Evolutionary conservation across 2,888 invertebrate species (phyloP).

Genomic region (Cheilosia variabilis): DNA sequence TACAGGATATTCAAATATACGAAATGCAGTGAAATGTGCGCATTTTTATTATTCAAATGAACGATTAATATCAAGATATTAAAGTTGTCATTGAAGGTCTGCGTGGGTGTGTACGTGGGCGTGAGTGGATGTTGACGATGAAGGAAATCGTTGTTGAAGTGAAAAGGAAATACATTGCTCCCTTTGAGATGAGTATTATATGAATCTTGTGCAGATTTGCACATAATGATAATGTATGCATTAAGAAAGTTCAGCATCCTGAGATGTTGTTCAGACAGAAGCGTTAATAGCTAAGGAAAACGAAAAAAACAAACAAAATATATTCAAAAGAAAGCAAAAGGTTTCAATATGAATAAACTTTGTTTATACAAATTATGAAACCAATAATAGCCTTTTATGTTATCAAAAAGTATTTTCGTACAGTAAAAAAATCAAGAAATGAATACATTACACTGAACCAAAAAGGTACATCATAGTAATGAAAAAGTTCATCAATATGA

Average conservation of each 20-base stretch:
- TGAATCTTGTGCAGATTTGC: background rate
- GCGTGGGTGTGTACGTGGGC: background rate
- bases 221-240: background rate
- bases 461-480: too few relatives aligned
- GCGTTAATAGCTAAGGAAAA: background rate
- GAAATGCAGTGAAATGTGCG: slow-evolving; percentile 60
- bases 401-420: too few relatives aligned
- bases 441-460: too few relatives aligned
- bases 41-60: slow-evolving; percentile 69
- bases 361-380: too few relatives aligned
- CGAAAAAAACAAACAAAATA: background rate
- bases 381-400: too few relatives aligned
- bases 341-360: too few relatives aligned
- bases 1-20: slow-evolving; percentile 44
- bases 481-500: too few relatives aligned
- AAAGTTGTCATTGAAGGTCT: slow-evolving; percentile 53
- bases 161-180: slow-evolving; percentile 12
- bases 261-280: too few relatives aligned
- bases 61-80: slow-evolving; percentile 72
- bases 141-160: background rate
- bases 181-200: background rate
- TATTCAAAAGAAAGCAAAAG: too few relatives aligned
- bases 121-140: background rate
- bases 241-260: background rate
- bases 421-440: too few relatives aligned